phyloP scores from a whole-genome alignment of 2,888 invertebrate species.

The Balanococcus diminutus region DNA sequence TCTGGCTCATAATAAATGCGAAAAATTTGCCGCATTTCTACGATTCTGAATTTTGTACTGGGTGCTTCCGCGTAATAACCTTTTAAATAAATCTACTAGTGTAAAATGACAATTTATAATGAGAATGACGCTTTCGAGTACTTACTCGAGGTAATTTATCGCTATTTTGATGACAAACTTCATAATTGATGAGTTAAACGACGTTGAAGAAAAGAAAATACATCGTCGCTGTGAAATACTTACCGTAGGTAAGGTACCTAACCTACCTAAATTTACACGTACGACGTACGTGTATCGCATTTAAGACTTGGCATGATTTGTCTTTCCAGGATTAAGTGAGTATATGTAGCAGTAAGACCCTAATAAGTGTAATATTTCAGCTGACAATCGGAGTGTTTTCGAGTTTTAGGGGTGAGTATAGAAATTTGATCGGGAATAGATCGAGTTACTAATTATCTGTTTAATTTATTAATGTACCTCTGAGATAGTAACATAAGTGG shows the following conservation, averaged over 20 bases:
- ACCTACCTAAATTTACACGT: background rate
- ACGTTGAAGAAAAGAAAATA: conserved; percentile 12
- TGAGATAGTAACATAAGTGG: too few relatives aligned
- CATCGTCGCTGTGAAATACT: background rate
- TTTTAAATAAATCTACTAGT: background rate
- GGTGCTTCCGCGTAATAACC: background rate
- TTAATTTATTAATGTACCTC: background rate
- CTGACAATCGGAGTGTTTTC: background rate
- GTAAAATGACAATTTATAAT: conserved; percentile 23
- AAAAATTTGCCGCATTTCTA: background rate
- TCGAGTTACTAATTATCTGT: background rate
- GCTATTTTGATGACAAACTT: conserved; percentile 20
- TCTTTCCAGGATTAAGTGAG: background rate
- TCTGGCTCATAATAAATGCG: background rate
- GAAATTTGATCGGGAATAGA: background rate
- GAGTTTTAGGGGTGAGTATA: too few relatives aligned
- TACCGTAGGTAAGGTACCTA: too few relatives aligned
- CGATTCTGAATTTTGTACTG: background rate
- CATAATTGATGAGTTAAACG: conserved; percentile 31
- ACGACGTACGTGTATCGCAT: background rate
- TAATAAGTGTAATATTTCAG: conserved; percentile 9
- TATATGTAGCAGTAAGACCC: too few relatives aligned
- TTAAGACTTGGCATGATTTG: background rate
- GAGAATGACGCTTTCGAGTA: conserved; percentile 9
- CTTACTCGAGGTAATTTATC: conserved; percentile 10